Percentiles rank a stretch among this genome's conserved stretches.
Evolutionary conservation across 2,797 vertebrate species (phyloP).

Genomic region (Rhabdophis nuchalis): DNA sequence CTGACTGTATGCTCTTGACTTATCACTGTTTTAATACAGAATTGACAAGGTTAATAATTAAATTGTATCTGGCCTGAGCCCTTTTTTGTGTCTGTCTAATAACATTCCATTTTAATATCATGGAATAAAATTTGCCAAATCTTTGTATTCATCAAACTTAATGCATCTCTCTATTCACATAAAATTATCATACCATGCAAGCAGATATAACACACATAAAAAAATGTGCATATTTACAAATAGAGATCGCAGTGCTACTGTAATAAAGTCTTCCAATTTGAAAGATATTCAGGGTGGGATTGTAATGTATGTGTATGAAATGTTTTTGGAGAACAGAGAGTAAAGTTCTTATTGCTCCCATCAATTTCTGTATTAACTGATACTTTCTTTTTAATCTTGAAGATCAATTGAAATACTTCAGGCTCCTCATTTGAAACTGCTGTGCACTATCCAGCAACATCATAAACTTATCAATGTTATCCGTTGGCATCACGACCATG

Average conservation of each 20-base stretch:
- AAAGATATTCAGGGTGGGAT: neutral
- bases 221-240: neutral
- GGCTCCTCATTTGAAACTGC: slow-evolving; percentile 78
- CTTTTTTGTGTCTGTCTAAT: neutral
- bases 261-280: neutral
- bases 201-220: neutral
- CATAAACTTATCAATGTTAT: slow-evolving; percentile 93
- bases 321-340: neutral
- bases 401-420: slow-evolving; percentile 89
- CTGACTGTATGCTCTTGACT: neutral
- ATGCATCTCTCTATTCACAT: neutral
- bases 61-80: neutral
- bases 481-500: slow-evolving; percentile 86
- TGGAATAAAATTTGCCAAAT: neutral
- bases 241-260: neutral
- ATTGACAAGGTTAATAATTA: neutral
- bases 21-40: neutral
- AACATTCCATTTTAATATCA: neutral
- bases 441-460: slow-evolving; percentile 93
- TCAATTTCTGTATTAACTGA: neutral
- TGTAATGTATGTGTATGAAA: neutral
- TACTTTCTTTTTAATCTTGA: slow-evolving; percentile 41
- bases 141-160: neutral
- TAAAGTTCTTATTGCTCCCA: neutral
- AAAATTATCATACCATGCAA: neutral